Base-by-base conservation (phyloP, 2,888 invertebrate species). In the Agriopis marginaria region DNA sequence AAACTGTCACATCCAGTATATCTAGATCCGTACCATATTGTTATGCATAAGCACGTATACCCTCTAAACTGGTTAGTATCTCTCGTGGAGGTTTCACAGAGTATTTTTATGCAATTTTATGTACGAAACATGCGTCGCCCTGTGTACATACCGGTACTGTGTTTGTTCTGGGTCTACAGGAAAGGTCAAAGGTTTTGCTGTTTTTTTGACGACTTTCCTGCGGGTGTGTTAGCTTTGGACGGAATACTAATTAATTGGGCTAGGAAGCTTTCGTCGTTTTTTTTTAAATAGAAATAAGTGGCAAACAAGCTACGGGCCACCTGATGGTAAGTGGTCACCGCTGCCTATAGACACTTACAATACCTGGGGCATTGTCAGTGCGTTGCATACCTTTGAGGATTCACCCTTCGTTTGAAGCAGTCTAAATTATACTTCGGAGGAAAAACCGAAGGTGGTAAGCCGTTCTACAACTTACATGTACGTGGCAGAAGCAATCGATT, bases 41-140 rank as follows among this genome's bases (percentile, higher is more conserved):
- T 82, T 82, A 82, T 82, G 82, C 82, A 67, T 9, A 71, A 74
- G 75, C 82, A 82, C 82, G 82, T 77, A 74, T 75, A 61, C 69
- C 70, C 75, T 68, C 69, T 75, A 77, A 75, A 77, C 72, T 73
- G 74, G 68, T 75, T 75, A 72, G 74, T 73, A 75, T 72, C 75
- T 76, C 66, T 68, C 67, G 67, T 65, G 63, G 61, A 68, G 75
- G 62, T 70, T 70, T 71, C 63, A 63, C 68, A 64, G 71, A 66
- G 70, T 77, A 77, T 79, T 79, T 79, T 79, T 79, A 73, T 75
- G 77, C 72, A 75, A 76, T 62, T 79, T 79, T 79, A 79, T 79
- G 77, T 74, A 72, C 74, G 71, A 66, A 71, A 75, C 78, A 79
- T 77, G 79, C 75, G 78, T 74, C 64, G 72, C 72, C 70, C 75